phyloP scores from a whole-genome alignment of 2,797 vertebrate species.

The Poeciliopsis presidionis region DNA sequence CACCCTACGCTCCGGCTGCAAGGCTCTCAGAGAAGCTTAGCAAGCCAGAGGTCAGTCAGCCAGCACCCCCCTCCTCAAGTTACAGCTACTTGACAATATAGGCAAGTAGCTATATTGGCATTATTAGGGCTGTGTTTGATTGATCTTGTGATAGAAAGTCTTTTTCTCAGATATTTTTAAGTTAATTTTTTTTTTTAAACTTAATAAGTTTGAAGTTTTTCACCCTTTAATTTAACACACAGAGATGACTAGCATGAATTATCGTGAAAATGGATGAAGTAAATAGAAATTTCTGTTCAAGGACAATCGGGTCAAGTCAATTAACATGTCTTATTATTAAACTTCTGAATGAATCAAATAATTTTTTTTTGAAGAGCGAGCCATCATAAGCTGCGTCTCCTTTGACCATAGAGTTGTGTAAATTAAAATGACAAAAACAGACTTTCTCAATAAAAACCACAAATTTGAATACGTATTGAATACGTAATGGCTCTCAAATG shows the following conservation, averaged over 20 bases:
- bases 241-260: neutral
- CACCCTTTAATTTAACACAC: neutral
- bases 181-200: neutral
- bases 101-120: neutral
- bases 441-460: too few species aligned
- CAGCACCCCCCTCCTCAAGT: constrained; percentile 70
- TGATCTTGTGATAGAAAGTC: constrained; percentile 26
- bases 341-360: neutral
- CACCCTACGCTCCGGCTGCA: constrained; percentile 52
- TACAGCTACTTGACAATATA: constrained; percentile 61
- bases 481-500: too few species aligned
- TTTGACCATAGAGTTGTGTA: too few species aligned
- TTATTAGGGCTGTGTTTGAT: constrained; percentile 22
- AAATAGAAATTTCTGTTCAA: neutral
- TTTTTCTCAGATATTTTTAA: neutral
- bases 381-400: neutral
- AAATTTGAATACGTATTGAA: too few species aligned
- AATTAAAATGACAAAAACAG: too few species aligned
- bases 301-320: neutral
- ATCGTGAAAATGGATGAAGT: neutral
- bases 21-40: constrained; percentile 56
- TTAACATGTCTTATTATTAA: neutral
- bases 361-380: neutral
- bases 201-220: neutral
- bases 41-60: constrained; percentile 59